These are phyloP conservation scores for Euwallacea similis DNA, from an alignment of 1,140 invertebrate genomes.

Conservation along the genomic window DNA sequence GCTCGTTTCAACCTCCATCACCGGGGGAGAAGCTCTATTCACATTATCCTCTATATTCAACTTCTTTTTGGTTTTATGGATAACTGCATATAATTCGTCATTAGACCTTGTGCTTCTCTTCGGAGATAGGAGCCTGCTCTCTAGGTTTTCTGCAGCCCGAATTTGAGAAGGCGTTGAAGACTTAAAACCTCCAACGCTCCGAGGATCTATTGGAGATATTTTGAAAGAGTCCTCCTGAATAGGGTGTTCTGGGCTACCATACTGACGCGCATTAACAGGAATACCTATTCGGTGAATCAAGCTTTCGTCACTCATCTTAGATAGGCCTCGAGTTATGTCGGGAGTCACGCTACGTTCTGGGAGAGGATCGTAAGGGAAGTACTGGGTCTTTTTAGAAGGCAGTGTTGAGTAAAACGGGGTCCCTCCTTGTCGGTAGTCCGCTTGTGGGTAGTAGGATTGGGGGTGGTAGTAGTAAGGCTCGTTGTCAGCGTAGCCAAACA, in stretches of 20 bases:
- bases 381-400: slow-evolving; percentile 47
- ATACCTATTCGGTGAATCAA: slow-evolving; percentile 44
- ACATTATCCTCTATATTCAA: slow-evolving; percentile 67
- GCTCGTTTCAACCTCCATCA: slow-evolving; percentile 54
- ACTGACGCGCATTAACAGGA: slow-evolving; percentile 45
- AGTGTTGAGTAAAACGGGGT: slow-evolving; percentile 48
- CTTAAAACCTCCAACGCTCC: slow-evolving; percentile 56
- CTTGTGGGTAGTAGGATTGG: slow-evolving; percentile 35
- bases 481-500: slow-evolving; percentile 40
- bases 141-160: slow-evolving; percentile 48
- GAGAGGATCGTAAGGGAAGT: slow-evolving; percentile 47
- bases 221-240: slow-evolving; percentile 47
- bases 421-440: slow-evolving; percentile 18
- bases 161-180: slow-evolving; percentile 63
- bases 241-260: slow-evolving; percentile 22
- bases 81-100: slow-evolving; percentile 75
- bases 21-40: slow-evolving; percentile 58
- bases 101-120: slow-evolving; percentile 74
- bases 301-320: slow-evolving; percentile 33
- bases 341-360: slow-evolving; percentile 61
- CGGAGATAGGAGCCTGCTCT: slow-evolving; percentile 58
- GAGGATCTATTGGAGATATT: slow-evolving; percentile 67
- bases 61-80: slow-evolving; percentile 76
- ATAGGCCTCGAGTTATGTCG: slow-evolving; percentile 59
- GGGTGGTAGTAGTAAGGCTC: slow-evolving; percentile 30